Conservation (phyloP, 2,113 vertebrate genomes). For the Diphyllodes magnificus region DNA sequence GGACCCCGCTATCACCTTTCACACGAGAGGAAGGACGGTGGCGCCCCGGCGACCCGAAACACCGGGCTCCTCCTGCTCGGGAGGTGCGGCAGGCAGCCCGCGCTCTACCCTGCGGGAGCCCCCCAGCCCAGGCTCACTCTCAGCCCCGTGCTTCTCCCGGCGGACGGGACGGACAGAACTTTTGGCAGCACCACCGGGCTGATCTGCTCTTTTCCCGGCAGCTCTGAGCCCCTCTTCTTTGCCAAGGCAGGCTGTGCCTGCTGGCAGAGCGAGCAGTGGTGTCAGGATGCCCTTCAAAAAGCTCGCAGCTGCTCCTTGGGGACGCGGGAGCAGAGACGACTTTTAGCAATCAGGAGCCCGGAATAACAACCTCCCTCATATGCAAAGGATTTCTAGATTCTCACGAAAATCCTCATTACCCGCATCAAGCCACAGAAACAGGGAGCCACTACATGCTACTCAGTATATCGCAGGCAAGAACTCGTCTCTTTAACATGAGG, state of each 20-base stretch:
- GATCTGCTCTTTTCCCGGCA: background rate
- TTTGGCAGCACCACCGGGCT: background rate
- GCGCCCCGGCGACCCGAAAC: background rate
- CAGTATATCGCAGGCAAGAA: background rate
- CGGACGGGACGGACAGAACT: background rate
- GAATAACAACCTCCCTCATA: background rate
- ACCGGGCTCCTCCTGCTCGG: background rate
- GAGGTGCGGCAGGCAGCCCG: background rate
- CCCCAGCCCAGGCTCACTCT: background rate
- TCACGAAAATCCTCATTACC: background rate
- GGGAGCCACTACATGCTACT: background rate
- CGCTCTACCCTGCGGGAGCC: rapidly evolving
- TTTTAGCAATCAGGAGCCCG: background rate
- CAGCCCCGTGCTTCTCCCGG: background rate
- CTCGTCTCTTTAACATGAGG: background rate
- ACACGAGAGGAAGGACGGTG: background rate
- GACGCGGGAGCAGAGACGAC: background rate
- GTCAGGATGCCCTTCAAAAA: background rate
- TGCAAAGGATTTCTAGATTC: background rate
- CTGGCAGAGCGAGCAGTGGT: background rate
- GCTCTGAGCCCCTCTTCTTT: background rate
- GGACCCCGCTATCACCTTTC: background rate
- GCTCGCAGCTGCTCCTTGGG: background rate
- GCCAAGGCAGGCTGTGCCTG: background rate
- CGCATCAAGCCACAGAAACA: background rate